Evolutionary conservation across 2,113 vertebrate species (phyloP), one percentile per base, ranked within the genome.

Genomic region (Phrynosoma platyrhinos): DNA sequence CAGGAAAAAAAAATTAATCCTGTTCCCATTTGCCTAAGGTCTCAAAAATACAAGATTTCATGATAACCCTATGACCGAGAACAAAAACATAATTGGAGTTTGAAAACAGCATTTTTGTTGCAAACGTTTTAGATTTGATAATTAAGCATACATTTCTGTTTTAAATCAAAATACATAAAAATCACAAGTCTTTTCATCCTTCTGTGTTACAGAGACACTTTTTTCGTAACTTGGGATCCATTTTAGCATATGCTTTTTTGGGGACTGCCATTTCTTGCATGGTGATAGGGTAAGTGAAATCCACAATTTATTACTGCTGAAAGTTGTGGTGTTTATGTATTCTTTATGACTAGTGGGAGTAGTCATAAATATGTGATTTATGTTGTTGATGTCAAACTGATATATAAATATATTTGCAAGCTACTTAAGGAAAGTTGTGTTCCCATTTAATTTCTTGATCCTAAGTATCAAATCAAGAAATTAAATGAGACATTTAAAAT

Each of bases 231-330:
- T 91, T 98, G 62, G 98, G 98, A 94, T 98, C 98, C 1, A 96
- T 98, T 94, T 91, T 98, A 93, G 97, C 97, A 21, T 98, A 97
- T 0, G 98, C 98, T 47, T 98, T 98, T 92, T 86, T 97, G 94
- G 97, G 98, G 82, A 98, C 98, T 32, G 94, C 97, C 75, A 96
- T 98, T 90, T 98, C 97, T 92, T 98, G 96, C 87, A 64, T 97
- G 32, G 94, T 96, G 58, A 98, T 98, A 77, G 98, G 98, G 98
- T 98, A 95, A 98, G 98, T 96, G 82, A 84, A 75, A 47, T 4
- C 2, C 42, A 89, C 55, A 81, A 42, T 20, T 21, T 72, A 18
- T 55, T 80, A 4, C 72, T 83, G 47, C 47, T 66, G 2, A 85
- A 78, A 58, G 2, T 25, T 10, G 32, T 79, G 27, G 55, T 69